These are phyloP conservation scores for Aphidius gifuensis DNA, from an alignment of 1,140 invertebrate genomes.

Conservation along the genomic window DNA sequence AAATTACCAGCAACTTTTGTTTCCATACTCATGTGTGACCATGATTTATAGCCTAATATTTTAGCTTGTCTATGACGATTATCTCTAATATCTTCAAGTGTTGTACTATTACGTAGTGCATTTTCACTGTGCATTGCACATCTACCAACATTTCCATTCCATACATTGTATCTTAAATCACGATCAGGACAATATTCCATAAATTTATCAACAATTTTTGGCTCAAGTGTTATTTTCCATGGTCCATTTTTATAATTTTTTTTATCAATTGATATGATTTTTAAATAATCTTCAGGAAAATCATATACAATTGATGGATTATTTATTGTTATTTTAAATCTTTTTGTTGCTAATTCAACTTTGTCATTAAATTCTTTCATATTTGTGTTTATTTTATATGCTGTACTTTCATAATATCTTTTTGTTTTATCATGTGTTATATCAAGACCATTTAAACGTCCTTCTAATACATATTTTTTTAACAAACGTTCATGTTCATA, in stretches of 20 bases:
- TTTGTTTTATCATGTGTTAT: conserved; percentile 49
- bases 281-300: conserved; percentile 71
- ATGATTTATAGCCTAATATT: conserved; percentile 75
- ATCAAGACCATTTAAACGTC: conserved; percentile 73
- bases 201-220: conserved; percentile 68
- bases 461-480: conserved; percentile 77
- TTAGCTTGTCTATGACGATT: conserved; percentile 69
- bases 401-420: conserved; percentile 37
- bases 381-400: conserved; percentile 54
- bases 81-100: conserved; percentile 74
- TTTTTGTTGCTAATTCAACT: conserved; percentile 60
- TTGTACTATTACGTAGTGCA: not conserved
- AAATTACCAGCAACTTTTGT: conserved; percentile 89
- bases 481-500: conserved; percentile 71
- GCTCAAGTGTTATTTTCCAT: conserved; percentile 75
- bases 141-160: conserved; percentile 55
- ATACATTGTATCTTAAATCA: conserved; percentile 74
- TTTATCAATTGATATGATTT: conserved; percentile 63
- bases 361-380: conserved; percentile 63
- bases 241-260: conserved; percentile 65
- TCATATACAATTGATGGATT: conserved; percentile 67
- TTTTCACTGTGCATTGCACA: not conserved
- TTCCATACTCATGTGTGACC: conserved; percentile 84
- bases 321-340: conserved; percentile 66
- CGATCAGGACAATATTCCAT: conserved; percentile 77